Base-by-base conservation (phyloP, 1,140 invertebrate species). In the Ceratina japonica region DNA sequence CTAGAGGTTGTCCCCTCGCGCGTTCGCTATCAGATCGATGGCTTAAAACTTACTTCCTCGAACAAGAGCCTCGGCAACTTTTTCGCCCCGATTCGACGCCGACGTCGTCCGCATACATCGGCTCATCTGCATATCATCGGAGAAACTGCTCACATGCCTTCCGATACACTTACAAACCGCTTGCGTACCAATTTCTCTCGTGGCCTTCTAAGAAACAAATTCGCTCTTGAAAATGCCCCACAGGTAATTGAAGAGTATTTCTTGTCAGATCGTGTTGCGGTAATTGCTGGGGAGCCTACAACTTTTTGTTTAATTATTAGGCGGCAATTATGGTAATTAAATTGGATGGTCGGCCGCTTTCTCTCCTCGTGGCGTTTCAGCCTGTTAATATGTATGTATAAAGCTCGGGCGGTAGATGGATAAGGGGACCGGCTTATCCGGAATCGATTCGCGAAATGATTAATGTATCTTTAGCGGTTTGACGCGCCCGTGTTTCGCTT, bases 381-480 rank as follows among this genome's bases (percentile, higher is more conserved):
- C 15, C 58, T 27, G 75, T 77, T 77, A 77, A 77, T 77, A 77
- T 77, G 58, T 77, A 77, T 71, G 27, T 1, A 31, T 31, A 63
- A 70, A 75, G 51, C 51, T 3, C 27, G 54, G 7, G 37, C 16
- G 37, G 20, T 22, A 15, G 56, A 12, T 24, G 18, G 31, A 16
- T 31, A 51, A 27, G n/a, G 24, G 44, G 64, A 59, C 15, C 12
- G 54, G 20, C 59, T 77, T 61, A 63, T 77, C 49, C 68, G 8
- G 49, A 18, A 77, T 77, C 75, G 75, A 77, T 77, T 31, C 75
- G 68, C 54, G 51, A 79, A 79, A 79, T 79, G 70, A 73, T 79
- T 79, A 74, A 77, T 77, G 76, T 73, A 64, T 64, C 76, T 74
- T 79, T 58, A 56, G 61, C 61, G 76, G 76, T 79, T 79, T 79